Percentiles rank a stretch among this genome's conserved stretches.
Evolutionary conservation across 2,797 vertebrate genomes (phyloP).

Genomic region (Galagoides demidoff): DNA sequence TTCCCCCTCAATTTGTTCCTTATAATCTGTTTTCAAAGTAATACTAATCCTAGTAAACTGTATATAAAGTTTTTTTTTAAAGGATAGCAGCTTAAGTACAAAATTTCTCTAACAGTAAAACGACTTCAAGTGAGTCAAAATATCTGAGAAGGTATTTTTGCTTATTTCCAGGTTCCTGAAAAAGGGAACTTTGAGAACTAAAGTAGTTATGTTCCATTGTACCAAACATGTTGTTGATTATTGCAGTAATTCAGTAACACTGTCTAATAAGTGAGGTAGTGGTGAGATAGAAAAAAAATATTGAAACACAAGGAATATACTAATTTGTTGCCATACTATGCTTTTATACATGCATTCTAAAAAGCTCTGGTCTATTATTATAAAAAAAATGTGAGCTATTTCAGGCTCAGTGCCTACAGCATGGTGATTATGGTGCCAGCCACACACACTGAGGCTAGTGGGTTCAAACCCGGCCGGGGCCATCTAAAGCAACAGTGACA

Average conservation of each 20-base stretch:
- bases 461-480: too few species aligned
- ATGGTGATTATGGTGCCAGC: too few species aligned
- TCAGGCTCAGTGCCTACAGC: too few species aligned
- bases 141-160: slow-evolving; percentile 24
- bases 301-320: neutral
- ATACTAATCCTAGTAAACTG: neutral
- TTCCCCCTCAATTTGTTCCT: neutral
- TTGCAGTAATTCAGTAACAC: neutral
- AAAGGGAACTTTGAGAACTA: slow-evolving; percentile 23
- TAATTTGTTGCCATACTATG: neutral
- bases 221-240: neutral
- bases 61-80: neutral
- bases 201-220: neutral
- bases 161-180: slow-evolving; percentile 42
- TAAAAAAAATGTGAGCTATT: slow-evolving; percentile 1
- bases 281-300: neutral
- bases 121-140: neutral
- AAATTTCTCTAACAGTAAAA: slow-evolving; percentile 9
- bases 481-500: too few species aligned
- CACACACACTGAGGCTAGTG: too few species aligned
- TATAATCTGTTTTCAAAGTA: slow-evolving; percentile 54
- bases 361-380: slow-evolving; percentile 44
- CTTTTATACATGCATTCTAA: neutral
- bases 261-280: neutral
- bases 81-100: slow-evolving; percentile 3